Evolutionary conservation across 35 echinoderm and acorn worm species (phyloP).

Genomic region (Holothuria glaberrima): DNA sequence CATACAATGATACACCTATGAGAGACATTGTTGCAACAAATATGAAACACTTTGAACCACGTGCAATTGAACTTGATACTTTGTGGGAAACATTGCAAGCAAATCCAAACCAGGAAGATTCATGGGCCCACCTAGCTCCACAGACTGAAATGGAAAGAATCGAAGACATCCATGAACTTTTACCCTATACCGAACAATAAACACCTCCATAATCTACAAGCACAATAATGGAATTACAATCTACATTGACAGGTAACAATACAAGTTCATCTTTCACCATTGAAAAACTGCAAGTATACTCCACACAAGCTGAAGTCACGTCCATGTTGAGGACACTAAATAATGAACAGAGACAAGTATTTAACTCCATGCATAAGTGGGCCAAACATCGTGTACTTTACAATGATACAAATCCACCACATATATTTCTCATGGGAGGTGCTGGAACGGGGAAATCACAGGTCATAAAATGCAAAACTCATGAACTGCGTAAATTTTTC

Average conservation of each 20-base stretch:
- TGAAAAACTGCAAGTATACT: too few species aligned
- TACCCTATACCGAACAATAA: too few species aligned
- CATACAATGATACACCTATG: not conserved
- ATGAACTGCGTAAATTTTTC: not conserved
- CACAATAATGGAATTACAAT: too few species aligned
- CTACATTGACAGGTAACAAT: too few species aligned
- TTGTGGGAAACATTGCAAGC: not conserved
- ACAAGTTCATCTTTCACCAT: too few species aligned
- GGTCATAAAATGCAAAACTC: not conserved
- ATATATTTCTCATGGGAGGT: conserved; percentile 16
- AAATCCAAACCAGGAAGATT: not conserved
- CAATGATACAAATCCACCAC: not conserved
- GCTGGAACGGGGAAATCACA: conserved; percentile 48
- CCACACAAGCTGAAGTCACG: not conserved
- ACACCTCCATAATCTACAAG: too few species aligned
- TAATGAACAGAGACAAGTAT: conserved; percentile 6
- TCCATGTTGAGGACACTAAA: not conserved
- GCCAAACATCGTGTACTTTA: not conserved
- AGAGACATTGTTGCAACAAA: not conserved
- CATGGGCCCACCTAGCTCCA: not conserved
- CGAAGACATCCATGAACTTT: too few species aligned
- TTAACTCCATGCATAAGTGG: not conserved
- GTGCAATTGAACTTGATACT: not conserved
- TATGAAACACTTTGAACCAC: not conserved
- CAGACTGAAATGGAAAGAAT: too few species aligned